A percentile compares a stretch with the other conserved stretches of the same genome.
These are phyloP conservation scores for Drosophila borborema DNA, from an alignment of 2,888 invertebrate species.

Conservation along the genomic window DNA sequence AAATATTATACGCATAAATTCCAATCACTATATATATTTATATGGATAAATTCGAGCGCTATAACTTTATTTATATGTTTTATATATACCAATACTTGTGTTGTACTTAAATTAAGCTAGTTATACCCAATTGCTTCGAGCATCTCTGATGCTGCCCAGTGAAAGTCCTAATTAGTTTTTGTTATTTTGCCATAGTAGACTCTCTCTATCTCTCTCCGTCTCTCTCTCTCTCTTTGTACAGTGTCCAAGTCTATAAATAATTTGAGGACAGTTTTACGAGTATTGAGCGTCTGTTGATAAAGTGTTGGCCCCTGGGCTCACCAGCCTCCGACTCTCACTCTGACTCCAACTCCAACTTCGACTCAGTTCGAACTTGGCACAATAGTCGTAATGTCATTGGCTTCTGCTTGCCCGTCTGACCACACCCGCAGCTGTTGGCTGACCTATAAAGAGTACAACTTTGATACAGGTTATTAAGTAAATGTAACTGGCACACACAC, in stretches of 20 bases:
- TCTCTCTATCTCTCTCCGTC: neutral
- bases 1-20: no score
- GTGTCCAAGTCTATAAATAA: constrained; percentile 46
- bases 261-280: constrained; percentile 52
- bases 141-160: neutral
- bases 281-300: constrained; percentile 45
- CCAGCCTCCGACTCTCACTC: neutral
- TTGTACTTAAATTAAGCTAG: neutral
- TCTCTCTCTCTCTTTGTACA: neutral
- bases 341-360: neutral
- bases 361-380: constrained; percentile 23
- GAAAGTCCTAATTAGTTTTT: constrained; percentile 25
- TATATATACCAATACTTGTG: neutral
- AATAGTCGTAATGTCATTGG: constrained; percentile 47
- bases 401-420: constrained; percentile 15
- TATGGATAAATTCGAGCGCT: neutral
- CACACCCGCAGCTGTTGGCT: constrained; percentile 22
- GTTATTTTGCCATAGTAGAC: constrained; percentile 7
- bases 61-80: no score
- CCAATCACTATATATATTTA: no score
- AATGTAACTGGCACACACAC: constrained; percentile 62
- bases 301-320: constrained; percentile 28
- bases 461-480: constrained; percentile 72
- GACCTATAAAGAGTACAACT: constrained; percentile 66
- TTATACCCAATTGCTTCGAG: neutral